Evolutionary conservation across 2,888 invertebrate species (phyloP).

Genomic region (Anthophora plumipes): DNA sequence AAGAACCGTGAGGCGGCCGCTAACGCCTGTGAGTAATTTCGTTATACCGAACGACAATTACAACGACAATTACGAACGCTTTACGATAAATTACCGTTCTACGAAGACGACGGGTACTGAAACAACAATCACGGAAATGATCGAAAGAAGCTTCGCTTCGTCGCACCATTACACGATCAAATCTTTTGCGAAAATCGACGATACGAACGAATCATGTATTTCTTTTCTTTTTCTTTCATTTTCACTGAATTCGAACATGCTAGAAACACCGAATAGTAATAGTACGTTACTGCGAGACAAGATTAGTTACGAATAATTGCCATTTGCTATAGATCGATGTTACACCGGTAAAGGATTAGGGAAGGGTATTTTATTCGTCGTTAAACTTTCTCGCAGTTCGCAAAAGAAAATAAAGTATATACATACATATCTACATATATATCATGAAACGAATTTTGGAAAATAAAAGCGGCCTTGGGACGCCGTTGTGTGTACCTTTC

Average conservation of each 20-base stretch:
- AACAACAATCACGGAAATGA: not conserved
- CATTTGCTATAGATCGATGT: not conserved
- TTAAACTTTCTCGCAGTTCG: slow-evolving; percentile 25
- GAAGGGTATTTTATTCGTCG: slow-evolving; percentile 2
- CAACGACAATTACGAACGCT: slow-evolving; percentile 13
- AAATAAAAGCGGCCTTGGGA: slow-evolving; percentile 69
- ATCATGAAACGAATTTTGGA: slow-evolving; percentile 41
- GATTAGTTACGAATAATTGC: slow-evolving; percentile 29
- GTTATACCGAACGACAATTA: slow-evolving; percentile 17
- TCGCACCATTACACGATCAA: not conserved
- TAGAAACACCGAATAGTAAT: slow-evolving; percentile 45
- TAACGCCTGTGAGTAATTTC: slow-evolving; percentile 82
- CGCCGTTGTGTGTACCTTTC: slow-evolving; percentile 72
- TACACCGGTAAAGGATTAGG: not conserved
- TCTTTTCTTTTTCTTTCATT: too few relatives aligned
- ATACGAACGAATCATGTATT: slow-evolving; percentile 33
- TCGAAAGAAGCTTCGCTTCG: not conserved
- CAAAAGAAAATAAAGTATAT: not conserved
- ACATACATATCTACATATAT: not conserved
- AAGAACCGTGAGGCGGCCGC: slow-evolving; percentile 90
- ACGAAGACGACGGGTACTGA: not conserved
- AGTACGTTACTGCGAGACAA: slow-evolving; percentile 42
- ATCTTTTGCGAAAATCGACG: not conserved
- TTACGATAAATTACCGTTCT: not conserved
- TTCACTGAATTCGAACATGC: slow-evolving; percentile 14